These are phyloP conservation scores for Balanococcus diminutus DNA, from an alignment of 2,888 invertebrate genomes.

Conservation along the genomic window DNA sequence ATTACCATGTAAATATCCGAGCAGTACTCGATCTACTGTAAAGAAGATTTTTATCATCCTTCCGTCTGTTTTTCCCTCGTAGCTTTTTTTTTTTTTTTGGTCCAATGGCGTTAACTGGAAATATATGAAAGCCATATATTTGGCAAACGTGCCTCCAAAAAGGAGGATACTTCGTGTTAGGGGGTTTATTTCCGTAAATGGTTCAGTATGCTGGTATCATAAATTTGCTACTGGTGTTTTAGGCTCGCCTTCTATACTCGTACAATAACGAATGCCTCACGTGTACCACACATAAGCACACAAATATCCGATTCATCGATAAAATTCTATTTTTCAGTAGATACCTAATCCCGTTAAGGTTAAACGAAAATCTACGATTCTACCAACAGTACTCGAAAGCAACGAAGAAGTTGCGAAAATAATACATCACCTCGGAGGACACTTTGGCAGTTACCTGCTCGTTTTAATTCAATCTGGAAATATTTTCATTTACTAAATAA, in stretches of 20 bases:
- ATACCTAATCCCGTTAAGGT: not conserved
- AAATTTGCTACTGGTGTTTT: not conserved
- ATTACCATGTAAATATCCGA: not conserved
- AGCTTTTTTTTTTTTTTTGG: not conserved
- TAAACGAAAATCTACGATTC: not conserved
- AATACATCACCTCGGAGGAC: not conserved
- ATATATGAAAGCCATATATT: slow-evolving; percentile 21
- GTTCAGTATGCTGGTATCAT: slow-evolving; percentile 16
- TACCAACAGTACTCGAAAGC: not conserved
- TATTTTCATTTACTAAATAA: not conserved
- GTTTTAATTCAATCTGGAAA: not conserved
- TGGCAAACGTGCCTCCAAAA: not conserved
- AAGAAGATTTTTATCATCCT: not conserved
- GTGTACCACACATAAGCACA: not conserved
- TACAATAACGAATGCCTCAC: not conserved
- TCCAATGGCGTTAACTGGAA: slow-evolving; percentile 14
- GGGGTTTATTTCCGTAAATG: slow-evolving; percentile 14
- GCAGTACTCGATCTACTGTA: not conserved
- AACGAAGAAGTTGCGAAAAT: not conserved
- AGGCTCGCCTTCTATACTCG: not conserved
- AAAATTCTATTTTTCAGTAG: not conserved
- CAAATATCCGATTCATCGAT: not conserved
- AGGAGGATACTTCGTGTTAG: not conserved
- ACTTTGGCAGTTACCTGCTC: not conserved
- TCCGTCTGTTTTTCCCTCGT: not conserved